Evolutionary conservation across 2,113 vertebrate genomes (phyloP).

Genomic region (Apus apus): DNA sequence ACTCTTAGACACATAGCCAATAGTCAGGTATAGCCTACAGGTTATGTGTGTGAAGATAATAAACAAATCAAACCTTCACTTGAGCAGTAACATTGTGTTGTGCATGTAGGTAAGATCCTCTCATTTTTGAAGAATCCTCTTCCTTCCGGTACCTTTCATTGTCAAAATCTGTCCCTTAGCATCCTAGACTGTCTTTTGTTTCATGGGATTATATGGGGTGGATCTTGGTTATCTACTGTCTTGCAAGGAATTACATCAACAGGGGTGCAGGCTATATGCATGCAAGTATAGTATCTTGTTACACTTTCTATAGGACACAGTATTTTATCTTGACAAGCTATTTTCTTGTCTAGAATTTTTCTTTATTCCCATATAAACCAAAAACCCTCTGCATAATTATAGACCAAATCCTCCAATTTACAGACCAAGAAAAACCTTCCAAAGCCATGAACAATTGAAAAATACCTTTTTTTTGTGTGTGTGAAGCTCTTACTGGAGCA

Average conservation of each 20-base stretch:
- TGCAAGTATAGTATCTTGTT: neutral
- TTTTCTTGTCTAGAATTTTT: neutral
- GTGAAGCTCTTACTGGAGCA: neutral
- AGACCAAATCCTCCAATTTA: neutral
- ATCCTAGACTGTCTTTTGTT: neutral
- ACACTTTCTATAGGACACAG: neutral
- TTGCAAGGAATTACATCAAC: neutral
- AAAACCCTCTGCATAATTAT: neutral
- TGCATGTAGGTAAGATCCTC: neutral
- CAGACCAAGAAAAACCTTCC: neutral
- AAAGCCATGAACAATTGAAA: neutral
- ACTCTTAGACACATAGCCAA: neutral
- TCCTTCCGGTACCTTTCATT: neutral
- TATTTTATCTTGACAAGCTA: neutral
- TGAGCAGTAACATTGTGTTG: neutral
- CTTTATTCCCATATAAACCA: neutral
- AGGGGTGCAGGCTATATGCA: neutral
- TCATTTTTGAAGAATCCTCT: accelerated
- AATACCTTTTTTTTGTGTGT: neutral
- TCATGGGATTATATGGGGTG: neutral
- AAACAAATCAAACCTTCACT: neutral
- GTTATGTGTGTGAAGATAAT: neutral
- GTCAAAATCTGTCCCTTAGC: neutral
- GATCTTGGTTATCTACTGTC: neutral
- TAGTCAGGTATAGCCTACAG: neutral